Percentiles rank a stretch among this genome's conserved stretches.
These are phyloP conservation scores for Pristionchus fissidentatus DNA, from an alignment of 2,888 invertebrate genomes.

Conservation along the genomic window DNA sequence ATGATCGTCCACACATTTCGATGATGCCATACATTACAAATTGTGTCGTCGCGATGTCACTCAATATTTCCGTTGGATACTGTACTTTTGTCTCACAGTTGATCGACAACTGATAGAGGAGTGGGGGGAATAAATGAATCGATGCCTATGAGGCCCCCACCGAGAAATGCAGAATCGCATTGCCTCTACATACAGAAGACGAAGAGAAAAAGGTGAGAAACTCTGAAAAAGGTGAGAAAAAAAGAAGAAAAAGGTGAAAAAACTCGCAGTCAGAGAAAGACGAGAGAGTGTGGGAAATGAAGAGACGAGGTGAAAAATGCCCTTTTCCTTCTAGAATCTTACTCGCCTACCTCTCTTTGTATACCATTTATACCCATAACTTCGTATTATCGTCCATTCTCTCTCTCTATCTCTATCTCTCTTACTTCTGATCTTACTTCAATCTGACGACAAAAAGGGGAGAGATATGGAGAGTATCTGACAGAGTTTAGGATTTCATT, in stretches of 20 bases:
- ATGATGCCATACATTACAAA: too few species aligned
- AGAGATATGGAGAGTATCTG: too few species aligned
- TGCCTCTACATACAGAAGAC: constrained; percentile 43
- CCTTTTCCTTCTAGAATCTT: background rate
- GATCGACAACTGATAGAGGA: background rate
- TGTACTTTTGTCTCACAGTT: background rate
- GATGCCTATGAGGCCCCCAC: constrained; percentile 5
- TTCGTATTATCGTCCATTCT: background rate
- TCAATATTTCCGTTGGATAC: background rate
- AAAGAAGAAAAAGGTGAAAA: too few species aligned
- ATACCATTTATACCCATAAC: constrained; percentile 28
- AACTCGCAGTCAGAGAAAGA: too few species aligned
- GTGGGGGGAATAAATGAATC: background rate
- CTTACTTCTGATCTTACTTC: background rate
- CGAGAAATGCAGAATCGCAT: constrained; percentile 43
- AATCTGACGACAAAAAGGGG: constrained; percentile 7
- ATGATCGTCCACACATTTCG: too few species aligned
- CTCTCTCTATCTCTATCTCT: too few species aligned
- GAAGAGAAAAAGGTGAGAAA: constrained; percentile 48
- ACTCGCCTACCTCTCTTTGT: constrained; percentile 32
- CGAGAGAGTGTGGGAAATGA: too few species aligned
- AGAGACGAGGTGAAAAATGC: too few species aligned
- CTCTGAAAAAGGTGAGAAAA: too few species aligned
- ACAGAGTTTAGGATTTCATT: constrained; percentile 1
- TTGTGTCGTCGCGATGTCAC: too few species aligned